Evolutionary conservation across 2,113 vertebrate species (phyloP), one percentile per base, ranked within the genome.

Genomic region (Eolophus roseicapilla): DNA sequence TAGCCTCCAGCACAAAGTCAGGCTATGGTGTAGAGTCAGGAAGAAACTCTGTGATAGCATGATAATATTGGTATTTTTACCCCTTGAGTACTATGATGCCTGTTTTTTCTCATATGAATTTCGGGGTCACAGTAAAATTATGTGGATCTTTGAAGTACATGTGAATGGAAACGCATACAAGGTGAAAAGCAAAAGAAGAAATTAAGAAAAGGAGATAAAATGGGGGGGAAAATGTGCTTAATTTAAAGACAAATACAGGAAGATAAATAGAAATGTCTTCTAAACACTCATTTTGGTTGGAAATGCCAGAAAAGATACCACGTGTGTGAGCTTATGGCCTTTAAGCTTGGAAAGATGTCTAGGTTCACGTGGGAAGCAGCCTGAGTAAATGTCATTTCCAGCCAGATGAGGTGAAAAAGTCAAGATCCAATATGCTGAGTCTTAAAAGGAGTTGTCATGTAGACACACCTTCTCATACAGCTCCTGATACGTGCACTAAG

Each of bases 161-260:
- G 3, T 0, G 1, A 82, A 44, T 13, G 33, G 17, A 53, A 83
- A 65, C 0, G 1, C 11, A 29, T 3, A 3, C 5, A 83, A 65
- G 9, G 5, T 74, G 33, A 35, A 65, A 80, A 59, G 47, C 9
- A 49, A 57, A 49, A 39, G 27, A 50, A 6, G 17, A 89, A 87
- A n/a, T 28, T 0, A 81, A 69, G 43, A n/a, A 53, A 69, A 76
- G 2, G 4, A 73, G 39, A 57, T 27, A 47, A 65, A 92, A n/a
- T 5, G 4, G 5, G 3, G 8, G 2, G 3, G 0, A 0, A 50
- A 29, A 1, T 24, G 8, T 33, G n/a, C 17, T 78, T 74, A 46
- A 75, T 37, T 59, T 80, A 31, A 73, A 86, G 35, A 52, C 5
- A 75, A 83, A 59, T 46, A 13, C 16, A 43, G 37, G 13, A 46